phyloP scores from a whole-genome alignment of 2,113 vertebrate genomes.

The Dascyllus trimaculatus region DNA sequence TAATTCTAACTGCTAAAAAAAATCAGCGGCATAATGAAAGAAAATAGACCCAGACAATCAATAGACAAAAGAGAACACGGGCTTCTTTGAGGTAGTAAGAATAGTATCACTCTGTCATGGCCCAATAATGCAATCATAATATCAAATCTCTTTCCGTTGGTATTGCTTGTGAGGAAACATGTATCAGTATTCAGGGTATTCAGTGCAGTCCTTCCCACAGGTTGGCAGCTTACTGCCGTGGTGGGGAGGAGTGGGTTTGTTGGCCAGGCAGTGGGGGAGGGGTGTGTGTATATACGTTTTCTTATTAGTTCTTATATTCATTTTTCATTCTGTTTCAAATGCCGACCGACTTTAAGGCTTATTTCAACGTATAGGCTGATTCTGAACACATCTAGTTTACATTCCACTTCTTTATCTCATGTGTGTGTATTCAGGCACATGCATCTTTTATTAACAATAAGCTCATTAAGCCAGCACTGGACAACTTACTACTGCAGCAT shows the following conservation, averaged over 20 bases:
- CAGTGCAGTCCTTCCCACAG: slow-evolving; percentile 38
- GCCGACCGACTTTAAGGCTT: not conserved
- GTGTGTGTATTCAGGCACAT: slow-evolving; percentile 29
- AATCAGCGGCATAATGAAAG: not conserved
- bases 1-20: slow-evolving; percentile 3
- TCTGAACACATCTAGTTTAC: not conserved
- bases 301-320: not conserved
- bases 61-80: slow-evolving; percentile 33
- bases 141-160: slow-evolving; percentile 10
- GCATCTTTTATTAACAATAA: slow-evolving; percentile 58
- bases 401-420: not conserved
- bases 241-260: slow-evolving; percentile 29
- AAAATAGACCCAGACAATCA: slow-evolving; percentile 10
- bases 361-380: not conserved
- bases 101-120: not conserved
- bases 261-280: slow-evolving; percentile 39
- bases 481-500: slow-evolving; percentile 23
- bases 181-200: slow-evolving; percentile 31
- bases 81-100: slow-evolving; percentile 28
- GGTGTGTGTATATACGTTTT: slow-evolving; percentile 20
- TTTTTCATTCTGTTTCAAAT: slow-evolving; percentile 20
- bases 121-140: slow-evolving; percentile 3
- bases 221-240: slow-evolving; percentile 47
- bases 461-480: slow-evolving; percentile 38
- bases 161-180: slow-evolving; percentile 9